Evolutionary conservation across 1,140 invertebrate species (phyloP), one percentile per base, ranked within the genome.

Genomic region (Rhyacophila brunnea): DNA sequence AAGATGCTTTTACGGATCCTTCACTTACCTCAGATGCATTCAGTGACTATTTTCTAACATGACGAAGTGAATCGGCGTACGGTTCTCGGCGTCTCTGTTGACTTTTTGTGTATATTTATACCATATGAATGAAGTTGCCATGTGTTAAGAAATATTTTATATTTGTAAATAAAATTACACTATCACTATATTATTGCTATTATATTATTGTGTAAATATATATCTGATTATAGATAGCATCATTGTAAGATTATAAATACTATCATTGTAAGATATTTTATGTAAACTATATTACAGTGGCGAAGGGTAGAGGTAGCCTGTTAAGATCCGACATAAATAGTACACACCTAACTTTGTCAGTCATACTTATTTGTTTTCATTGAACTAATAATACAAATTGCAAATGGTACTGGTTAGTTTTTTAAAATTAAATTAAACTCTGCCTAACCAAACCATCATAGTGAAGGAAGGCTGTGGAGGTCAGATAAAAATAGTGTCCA

Each of bases 61-160:
- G 62, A 64, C 58, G 23, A 28, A 60, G 23, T 32, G 55, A 3
- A 23, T 17, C 5, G 13, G 18, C 43, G 43, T 45, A 6, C 18
- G n/a, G 43, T 23, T 28, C 4, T 45, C 10, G 32, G 40, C 36
- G 32, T 13, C 9, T 40, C 42, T 49, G 7, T 47, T 17, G 17
- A 52, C 38, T 19, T 17, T 20, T 42, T 42, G 43, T 64, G 62
- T 64, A 64, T 35, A 64, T 55, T 53, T 62, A 59, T 57, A 60
- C 62, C 62, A 57, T 50, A 42, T 51, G 62, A 57, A 64, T 64
- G 54, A 52, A 64, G 57, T 64, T 64, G 62, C 62, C 62, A 57
- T 64, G 47, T 43, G 46, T 50, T 40, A 40, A 57, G 43, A 48
- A 17, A 54, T 28, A 38, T 47, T 6, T 48, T 23, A 48, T 48